Conservation (phyloP, 2,113 vertebrate genomes). For the Peromyscus maniculatus region DNA sequence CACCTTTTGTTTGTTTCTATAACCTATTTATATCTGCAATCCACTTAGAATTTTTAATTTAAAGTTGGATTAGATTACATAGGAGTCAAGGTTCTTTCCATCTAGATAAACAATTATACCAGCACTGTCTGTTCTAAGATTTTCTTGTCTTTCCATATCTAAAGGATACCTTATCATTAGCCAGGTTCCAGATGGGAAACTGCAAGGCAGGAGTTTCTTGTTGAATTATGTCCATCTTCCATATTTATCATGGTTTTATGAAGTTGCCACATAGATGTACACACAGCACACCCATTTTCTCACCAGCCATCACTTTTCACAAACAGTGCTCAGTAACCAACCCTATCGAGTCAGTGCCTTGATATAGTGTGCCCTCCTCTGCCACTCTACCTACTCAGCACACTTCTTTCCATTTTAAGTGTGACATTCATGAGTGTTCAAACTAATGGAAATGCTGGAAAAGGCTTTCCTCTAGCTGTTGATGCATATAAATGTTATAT, state of each 20-base stretch:
- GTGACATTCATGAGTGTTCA: background rate
- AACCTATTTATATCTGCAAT: background rate
- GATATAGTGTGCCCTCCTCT: background rate
- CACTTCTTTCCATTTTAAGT: background rate
- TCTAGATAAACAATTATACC: background rate
- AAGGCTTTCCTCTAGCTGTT: background rate
- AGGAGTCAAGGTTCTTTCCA: background rate
- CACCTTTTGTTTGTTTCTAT: background rate
- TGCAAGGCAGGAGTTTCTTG: background rate
- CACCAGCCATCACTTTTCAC: no score
- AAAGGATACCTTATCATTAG: background rate
- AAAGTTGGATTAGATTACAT: background rate
- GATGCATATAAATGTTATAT: background rate
- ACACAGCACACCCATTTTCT: background rate
- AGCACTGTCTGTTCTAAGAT: background rate
- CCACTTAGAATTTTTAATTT: background rate
- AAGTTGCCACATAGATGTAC: background rate
- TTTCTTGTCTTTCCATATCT: background rate
- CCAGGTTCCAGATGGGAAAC: background rate
- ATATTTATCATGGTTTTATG: background rate
- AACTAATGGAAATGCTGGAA: background rate
- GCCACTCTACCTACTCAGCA: background rate
- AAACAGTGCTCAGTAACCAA: background rate
- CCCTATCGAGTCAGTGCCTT: background rate
- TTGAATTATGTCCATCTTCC: background rate